Conservation (phyloP, 2,888 invertebrate genomes). For the Tenthredo livida region DNA sequence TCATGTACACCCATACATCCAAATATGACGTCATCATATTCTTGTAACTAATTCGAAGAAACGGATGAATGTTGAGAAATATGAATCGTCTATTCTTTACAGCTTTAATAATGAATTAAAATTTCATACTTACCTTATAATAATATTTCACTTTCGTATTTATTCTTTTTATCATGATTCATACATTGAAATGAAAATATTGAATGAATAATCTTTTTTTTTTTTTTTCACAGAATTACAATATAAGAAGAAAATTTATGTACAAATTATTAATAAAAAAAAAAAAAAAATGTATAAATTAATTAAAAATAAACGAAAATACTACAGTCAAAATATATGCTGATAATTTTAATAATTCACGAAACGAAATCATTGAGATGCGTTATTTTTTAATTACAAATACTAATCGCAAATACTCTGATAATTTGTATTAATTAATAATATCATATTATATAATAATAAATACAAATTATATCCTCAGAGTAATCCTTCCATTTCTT, state of each 20-base stretch:
- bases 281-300: background rate
- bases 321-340: background rate
- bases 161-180: background rate
- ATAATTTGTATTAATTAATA: constrained; percentile 9
- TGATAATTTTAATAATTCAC: background rate
- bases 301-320: background rate
- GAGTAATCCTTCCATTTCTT: constrained; percentile 97
- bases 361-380: background rate
- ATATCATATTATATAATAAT: constrained; percentile 21
- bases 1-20: background rate
- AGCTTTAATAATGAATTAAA: background rate
- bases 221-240: background rate
- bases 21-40: constrained; percentile 30
- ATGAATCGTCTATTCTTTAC: background rate
- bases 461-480: constrained; percentile 75
- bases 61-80: background rate
- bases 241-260: background rate
- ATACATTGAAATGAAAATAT: background rate
- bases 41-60: background rate
- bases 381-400: constrained; percentile 39
- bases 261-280: background rate
- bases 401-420: constrained; percentile 21
- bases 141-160: background rate
- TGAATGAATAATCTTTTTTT: no score
- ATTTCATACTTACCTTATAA: background rate